These are phyloP conservation scores for Andrena fulva DNA, from an alignment of 2,888 invertebrate species.

Conservation along the genomic window DNA sequence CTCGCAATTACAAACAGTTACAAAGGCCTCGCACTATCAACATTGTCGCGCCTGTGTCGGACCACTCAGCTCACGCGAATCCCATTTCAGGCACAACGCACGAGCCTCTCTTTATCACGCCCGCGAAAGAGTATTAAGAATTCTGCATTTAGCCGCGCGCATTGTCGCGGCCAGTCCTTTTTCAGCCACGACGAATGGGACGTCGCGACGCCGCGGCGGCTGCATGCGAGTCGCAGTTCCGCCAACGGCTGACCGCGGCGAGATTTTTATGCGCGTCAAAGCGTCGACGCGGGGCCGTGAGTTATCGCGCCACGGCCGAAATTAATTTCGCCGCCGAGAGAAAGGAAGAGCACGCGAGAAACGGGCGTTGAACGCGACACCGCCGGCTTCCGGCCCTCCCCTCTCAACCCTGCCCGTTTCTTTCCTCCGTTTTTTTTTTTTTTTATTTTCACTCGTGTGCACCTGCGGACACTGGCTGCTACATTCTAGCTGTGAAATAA, in stretches of 20 bases:
- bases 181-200: constrained; percentile 47
- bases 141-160: constrained; percentile 28
- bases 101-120: not conserved
- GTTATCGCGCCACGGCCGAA: constrained; percentile 74
- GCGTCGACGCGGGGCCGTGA: constrained; percentile 75
- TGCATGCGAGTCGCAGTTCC: constrained; percentile 45
- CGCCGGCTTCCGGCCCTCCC: constrained; percentile 31
- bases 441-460: not conserved
- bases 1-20: too few species aligned
- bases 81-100: not conserved
- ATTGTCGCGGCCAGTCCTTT: constrained; percentile 41
- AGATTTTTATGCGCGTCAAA: constrained; percentile 76
- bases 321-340: constrained; percentile 73
- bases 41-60: not conserved
- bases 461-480: constrained; percentile 6
- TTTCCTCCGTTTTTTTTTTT: constrained; percentile 4
- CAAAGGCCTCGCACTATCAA: not conserved
- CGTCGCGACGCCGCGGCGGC: constrained; percentile 47
- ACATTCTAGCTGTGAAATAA: not conserved
- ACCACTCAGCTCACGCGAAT: not conserved
- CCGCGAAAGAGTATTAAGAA: constrained; percentile 13
- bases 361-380: constrained; percentile 26
- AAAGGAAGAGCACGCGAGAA: constrained; percentile 53
- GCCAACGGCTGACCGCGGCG: constrained; percentile 64
- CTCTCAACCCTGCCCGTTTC: constrained; percentile 6